Evolutionary conservation across 2,113 vertebrate species (phyloP), one percentile per base, ranked within the genome.

Genomic region (Microtus pennsylvanicus): DNA sequence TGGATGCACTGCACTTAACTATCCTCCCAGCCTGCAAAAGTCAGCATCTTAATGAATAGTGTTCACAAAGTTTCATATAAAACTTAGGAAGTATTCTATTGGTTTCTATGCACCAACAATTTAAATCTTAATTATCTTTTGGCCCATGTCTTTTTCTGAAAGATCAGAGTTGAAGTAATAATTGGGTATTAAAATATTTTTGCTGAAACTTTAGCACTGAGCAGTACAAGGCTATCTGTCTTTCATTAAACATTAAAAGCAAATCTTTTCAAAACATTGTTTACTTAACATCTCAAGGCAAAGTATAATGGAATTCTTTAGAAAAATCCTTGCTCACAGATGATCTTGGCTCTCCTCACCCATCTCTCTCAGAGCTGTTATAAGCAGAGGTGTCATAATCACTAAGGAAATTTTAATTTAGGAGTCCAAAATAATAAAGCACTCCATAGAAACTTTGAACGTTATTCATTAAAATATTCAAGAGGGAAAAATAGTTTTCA

Each of bases 271-370:
- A 94, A 95, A 95, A 90, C 70, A 33, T 45, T 58, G 2, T 87
- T 93, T 94, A 89, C 45, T 94, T 88, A 86, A 65, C 72, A 82
- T 91, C 90, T 96, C 74, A 96, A 93, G 74, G 35, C 78, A 85
- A 92, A 87, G 13, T 52, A 30, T 87, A 86, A 74, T 38, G 63
- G 2, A 22, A 67, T 76, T 94, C 19, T 83, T 93, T 45, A 65
- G 55, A 85, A 94, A 95, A 87, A 87, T 35, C 22, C 1, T 69
- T 69, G 67, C 22, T 97, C 58, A 86, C 28, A 85, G 22, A 4
- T 67, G 81, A 42, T 75, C 45, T 82, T 13, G 82, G 16, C 24
- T 89, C 47, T 93, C 95, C 45, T 85, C 65, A 72, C 85, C 14
- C 45, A 58, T 63, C 77, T 47, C 28, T 16, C 30, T 94, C 55